Conservation (phyloP, 2,888 invertebrate species). For the Tipula vernalis region DNA sequence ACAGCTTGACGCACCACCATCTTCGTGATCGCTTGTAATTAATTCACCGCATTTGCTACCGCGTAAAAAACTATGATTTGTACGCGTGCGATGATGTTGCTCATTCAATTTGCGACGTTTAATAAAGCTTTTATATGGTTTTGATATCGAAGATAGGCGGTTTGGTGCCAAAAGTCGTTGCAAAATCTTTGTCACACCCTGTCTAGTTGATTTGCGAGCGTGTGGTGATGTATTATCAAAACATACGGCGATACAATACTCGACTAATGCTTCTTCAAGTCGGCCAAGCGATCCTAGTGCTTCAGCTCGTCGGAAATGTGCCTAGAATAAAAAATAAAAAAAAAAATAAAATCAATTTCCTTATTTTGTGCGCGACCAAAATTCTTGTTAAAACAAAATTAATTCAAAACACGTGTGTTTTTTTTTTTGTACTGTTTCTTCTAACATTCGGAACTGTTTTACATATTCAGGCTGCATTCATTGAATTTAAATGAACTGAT, state of each 20-base stretch:
- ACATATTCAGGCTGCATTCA: background rate
- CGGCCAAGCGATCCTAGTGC: constrained; percentile 38
- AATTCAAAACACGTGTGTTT: background rate
- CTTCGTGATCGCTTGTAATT: constrained; percentile 21
- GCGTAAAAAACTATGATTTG: constrained; percentile 9
- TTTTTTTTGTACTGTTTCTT: background rate
- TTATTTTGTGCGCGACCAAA: background rate
- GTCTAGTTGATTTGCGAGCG: constrained; percentile 31
- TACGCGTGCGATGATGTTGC: background rate
- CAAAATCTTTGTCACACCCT: constrained; percentile 30
- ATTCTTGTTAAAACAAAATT: background rate
- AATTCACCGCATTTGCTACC: background rate
- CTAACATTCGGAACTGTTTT: background rate
- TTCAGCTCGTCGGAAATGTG: constrained; percentile 40
- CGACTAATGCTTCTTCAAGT: constrained; percentile 41
- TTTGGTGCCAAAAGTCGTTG: constrained; percentile 18
- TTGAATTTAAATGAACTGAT: background rate
- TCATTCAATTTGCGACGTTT: constrained; percentile 16
- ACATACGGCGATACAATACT: constrained; percentile 40
- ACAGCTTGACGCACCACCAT: constrained; percentile 20
- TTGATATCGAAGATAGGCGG: constrained; percentile 18
- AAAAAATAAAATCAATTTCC: background rate
- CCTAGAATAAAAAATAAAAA: constrained; percentile 27
- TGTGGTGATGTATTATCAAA: constrained; percentile 34
- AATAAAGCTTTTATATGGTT: constrained; percentile 22